Percentiles rank a stretch among this genome's conserved stretches.
Conservation (phyloP, 1,140 invertebrate species). For the Drosophila orosa region DNA sequence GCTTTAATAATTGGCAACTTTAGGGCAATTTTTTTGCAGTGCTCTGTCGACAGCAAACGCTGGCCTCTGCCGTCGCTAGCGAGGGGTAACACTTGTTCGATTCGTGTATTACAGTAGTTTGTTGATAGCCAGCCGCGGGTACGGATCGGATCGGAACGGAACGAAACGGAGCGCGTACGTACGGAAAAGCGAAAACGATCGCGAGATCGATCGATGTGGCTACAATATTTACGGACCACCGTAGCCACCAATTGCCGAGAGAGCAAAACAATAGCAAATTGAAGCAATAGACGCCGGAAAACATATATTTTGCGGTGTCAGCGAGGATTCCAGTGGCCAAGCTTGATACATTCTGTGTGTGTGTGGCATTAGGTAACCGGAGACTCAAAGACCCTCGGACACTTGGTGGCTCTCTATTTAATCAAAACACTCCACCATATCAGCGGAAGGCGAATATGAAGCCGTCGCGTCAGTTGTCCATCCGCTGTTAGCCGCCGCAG, state of each 20-base stretch:
- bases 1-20: not conserved
- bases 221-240: constrained; percentile 54
- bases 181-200: constrained; percentile 31
- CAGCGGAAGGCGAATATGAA: constrained; percentile 41
- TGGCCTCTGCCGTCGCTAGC: constrained; percentile 31
- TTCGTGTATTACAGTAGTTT: constrained; percentile 81
- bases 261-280: constrained; percentile 26
- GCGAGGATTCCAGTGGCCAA: constrained; percentile 26
- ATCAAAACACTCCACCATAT: constrained; percentile 33
- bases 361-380: constrained; percentile 69
- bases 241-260: constrained; percentile 28
- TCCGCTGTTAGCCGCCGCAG: constrained; percentile 20
- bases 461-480: constrained; percentile 43
- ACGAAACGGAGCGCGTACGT: constrained; percentile 15
- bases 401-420: constrained; percentile 8
- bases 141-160: constrained; percentile 44
- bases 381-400: constrained; percentile 19
- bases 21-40: constrained; percentile 9
- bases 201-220: constrained; percentile 58
- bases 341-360: constrained; percentile 12
- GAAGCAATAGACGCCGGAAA: constrained; percentile 26
- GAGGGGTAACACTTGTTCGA: constrained; percentile 79
- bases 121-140: constrained; percentile 71
- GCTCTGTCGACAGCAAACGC: constrained; percentile 8
- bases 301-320: constrained; percentile 20